These are phyloP conservation scores for Setophaga kirtlandii DNA, from an alignment of 2,113 vertebrate genomes.

Conservation along the genomic window DNA sequence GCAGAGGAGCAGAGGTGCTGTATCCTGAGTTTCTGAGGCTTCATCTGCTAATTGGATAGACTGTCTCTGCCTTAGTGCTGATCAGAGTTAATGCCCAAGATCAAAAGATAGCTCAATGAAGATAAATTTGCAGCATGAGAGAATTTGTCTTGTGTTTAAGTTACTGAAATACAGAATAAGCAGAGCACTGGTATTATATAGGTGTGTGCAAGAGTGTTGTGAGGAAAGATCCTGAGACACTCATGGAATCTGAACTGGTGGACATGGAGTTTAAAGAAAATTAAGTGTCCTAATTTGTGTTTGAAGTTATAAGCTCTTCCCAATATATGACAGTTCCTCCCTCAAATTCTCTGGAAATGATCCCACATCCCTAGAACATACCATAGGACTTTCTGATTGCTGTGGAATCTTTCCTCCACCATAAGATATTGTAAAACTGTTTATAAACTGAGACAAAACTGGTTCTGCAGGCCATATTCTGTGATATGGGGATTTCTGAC, in stretches of 20 bases:
- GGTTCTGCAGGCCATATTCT: background rate
- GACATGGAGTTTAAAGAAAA: background rate
- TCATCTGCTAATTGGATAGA: slow-evolving; percentile 19
- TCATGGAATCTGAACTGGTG: background rate
- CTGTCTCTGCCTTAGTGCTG: background rate
- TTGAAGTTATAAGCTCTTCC: background rate
- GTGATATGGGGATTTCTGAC: background rate
- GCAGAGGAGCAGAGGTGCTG: background rate
- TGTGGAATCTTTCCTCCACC: background rate
- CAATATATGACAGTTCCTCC: background rate
- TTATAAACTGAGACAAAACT: background rate
- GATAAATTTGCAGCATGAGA: slow-evolving; percentile 1
- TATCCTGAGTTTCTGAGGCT: background rate
- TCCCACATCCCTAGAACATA: background rate
- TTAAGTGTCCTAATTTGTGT: background rate
- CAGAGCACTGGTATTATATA: background rate
- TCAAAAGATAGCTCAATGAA: slow-evolving; percentile 39
- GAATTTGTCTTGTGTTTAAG: background rate
- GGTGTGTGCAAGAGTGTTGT: background rate
- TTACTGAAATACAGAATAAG: background rate
- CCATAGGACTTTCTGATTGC: background rate
- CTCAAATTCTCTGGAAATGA: background rate
- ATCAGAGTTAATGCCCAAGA: slow-evolving; percentile 28
- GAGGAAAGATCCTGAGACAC: background rate
- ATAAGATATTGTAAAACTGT: background rate